Base-by-base conservation (phyloP, 2,797 vertebrate genomes). In the Halcyon leucocephala region DNA sequence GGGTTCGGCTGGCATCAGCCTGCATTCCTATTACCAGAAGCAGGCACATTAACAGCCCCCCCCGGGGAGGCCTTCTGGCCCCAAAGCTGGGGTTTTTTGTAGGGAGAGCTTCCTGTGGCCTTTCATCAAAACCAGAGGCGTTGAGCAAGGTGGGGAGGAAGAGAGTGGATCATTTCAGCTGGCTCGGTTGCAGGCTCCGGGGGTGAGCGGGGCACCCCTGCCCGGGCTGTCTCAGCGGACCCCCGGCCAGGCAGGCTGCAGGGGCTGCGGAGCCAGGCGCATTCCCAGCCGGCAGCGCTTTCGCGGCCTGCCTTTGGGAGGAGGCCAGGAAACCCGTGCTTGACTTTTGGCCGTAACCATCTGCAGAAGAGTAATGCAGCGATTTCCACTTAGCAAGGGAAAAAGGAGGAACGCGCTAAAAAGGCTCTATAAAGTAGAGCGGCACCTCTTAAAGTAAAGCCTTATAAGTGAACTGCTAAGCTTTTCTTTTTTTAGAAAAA, bases 321-420 rank as follows among this genome's bases (percentile, higher is more conserved):
- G 22, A 70, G 55, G 80, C 94, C 71, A 95, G 89, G 78, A 77
- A 90, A 80, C 80, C 44, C 51, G 48, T 4, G 14, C 61, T 83
- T 82, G 67, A 82, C 51, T 93, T 79, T 37, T 83, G 72, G 19
- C 67, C 4, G 11, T 35, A 66, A 31, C 39, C 62, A 66, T 81
- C 48, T 94, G 85, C 71, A 92, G 77, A 88, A 55, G 9, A 85
- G 46, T 61, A 64, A 35, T 3, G 33, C 48, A 33, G 88, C 61
- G 51, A 93, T 96, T 97, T 96, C 87, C 41, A 93, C 66, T 94
- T 58, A 64, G 87, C 62, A 61, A 81, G 52, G 84, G 61, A 57
- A 84, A 82, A 72, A 55, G 66, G 71, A 87, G 67, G 15, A 82
- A 21, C 0, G 1, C 15, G 3, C 22, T 93, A 61, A 48, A 20